phyloP scores from a whole-genome alignment of 2,113 vertebrate genomes.

The Syngnathus floridae region DNA sequence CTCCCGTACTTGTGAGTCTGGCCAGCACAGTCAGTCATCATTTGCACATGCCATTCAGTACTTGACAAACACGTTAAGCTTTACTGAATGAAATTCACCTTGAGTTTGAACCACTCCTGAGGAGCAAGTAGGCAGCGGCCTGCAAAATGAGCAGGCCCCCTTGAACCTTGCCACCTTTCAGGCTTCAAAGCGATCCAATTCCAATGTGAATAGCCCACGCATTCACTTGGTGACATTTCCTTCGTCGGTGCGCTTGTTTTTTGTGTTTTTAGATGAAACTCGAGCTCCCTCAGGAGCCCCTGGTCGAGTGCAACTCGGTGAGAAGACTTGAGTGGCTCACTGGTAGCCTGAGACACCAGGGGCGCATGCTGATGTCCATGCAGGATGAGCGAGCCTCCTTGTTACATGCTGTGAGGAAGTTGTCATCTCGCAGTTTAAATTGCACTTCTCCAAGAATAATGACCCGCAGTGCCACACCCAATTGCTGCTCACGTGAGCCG shows the following conservation, averaged over 20 bases:
- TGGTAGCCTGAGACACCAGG: conserved; percentile 56
- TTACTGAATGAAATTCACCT: neutral
- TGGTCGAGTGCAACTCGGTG: conserved; percentile 29
- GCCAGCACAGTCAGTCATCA: neutral
- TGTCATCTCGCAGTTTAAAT: neutral
- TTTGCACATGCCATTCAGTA: neutral
- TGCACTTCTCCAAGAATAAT: too few relatives aligned
- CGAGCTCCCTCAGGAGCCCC: neutral
- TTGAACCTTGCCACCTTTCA: too few relatives aligned
- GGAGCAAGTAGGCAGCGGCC: neutral
- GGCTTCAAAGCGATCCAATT: too few relatives aligned
- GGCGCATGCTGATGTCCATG: conserved; percentile 56
- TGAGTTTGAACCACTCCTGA: neutral
- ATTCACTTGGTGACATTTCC: neutral
- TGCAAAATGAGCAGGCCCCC: too few relatives aligned
- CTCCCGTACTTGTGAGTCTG: conserved; percentile 24
- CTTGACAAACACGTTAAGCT: too few relatives aligned
- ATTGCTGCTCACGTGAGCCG: neutral
- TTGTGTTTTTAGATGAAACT: conserved; percentile 11
- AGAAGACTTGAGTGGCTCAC: conserved; percentile 66
- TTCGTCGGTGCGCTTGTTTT: neutral
- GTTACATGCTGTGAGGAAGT: conserved; percentile 57
- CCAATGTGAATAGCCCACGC: neutral
- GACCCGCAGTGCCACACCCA: neutral
- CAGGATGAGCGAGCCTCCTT: conserved; percentile 54